Evolutionary conservation across 2,113 vertebrate genomes (phyloP).

Genomic region (Pteropus alecto): DNA sequence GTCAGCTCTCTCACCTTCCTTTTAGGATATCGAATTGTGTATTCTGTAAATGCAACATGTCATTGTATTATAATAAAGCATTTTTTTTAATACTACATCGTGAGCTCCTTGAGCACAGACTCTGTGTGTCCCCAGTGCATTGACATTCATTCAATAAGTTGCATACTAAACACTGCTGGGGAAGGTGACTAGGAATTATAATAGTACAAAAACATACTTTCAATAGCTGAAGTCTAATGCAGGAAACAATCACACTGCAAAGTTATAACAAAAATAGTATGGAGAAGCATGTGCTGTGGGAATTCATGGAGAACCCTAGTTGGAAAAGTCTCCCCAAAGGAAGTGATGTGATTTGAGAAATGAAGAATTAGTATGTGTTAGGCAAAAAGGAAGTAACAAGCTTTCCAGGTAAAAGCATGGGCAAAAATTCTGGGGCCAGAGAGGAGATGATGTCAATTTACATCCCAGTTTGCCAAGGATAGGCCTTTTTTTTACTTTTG

Average conservation of each 20-base stretch:
- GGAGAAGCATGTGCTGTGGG: background rate
- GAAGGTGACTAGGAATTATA: background rate
- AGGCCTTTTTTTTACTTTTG: background rate
- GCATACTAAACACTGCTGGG: background rate
- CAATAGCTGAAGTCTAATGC: background rate
- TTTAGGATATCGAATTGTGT: background rate
- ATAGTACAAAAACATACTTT: background rate
- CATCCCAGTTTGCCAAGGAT: background rate
- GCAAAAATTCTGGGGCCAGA: background rate
- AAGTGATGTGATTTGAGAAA: background rate
- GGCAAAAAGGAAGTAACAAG: background rate
- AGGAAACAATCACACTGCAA: background rate
- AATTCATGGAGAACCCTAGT: background rate
- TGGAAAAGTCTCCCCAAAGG: background rate
- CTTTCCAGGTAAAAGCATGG: background rate
- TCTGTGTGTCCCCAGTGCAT: background rate
- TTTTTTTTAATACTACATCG: background rate
- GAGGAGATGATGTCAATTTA: background rate
- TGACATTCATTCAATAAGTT: background rate
- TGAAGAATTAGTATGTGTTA: background rate
- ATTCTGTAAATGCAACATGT: background rate
- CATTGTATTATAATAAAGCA: background rate
- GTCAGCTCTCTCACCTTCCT: background rate
- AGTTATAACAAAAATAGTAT: background rate
- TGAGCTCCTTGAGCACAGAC: background rate